Conservation (phyloP, 2,797 vertebrate genomes). For the Molossus molossus region DNA sequence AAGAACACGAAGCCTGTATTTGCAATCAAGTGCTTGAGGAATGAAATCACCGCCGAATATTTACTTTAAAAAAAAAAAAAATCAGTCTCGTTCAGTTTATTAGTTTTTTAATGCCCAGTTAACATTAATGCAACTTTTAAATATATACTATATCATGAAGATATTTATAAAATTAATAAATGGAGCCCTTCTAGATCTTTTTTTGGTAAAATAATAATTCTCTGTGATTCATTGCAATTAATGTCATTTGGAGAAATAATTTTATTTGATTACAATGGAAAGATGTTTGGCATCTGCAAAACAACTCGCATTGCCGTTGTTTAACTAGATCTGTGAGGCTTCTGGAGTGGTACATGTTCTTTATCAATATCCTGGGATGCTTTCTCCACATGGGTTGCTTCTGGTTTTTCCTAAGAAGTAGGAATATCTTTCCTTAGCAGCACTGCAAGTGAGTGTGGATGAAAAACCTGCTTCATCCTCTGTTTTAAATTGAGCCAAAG, state of each 20-base stretch:
- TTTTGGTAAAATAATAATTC: conserved; percentile 51
- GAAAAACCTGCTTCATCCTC: background rate
- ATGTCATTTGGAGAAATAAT: conserved; percentile 52
- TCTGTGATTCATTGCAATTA: conserved; percentile 50
- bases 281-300: background rate
- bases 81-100: conserved; percentile 17
- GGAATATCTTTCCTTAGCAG: conserved; percentile 29
- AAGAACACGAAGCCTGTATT: background rate
- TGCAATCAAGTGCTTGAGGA: conserved; percentile 34
- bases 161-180: conserved; percentile 63
- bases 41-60: background rate
- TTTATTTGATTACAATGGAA: conserved; percentile 63
- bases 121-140: conserved; percentile 53
- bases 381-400: background rate
- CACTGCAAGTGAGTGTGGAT: background rate
- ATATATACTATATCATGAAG: background rate
- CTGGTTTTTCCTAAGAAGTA: conserved; percentile 16
- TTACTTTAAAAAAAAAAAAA: background rate
- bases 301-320: conserved; percentile 29
- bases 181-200: background rate
- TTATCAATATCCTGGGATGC: background rate
- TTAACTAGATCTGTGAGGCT: conserved; percentile 41
- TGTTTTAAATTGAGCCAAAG: conserved; percentile 1
- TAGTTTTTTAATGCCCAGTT: conserved; percentile 60
- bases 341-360: conserved; percentile 14